A percentile compares a stretch with the other conserved stretches of the same genome.
phyloP scores from a whole-genome alignment of 2,113 vertebrate genomes.

The Axis porcinus region DNA sequence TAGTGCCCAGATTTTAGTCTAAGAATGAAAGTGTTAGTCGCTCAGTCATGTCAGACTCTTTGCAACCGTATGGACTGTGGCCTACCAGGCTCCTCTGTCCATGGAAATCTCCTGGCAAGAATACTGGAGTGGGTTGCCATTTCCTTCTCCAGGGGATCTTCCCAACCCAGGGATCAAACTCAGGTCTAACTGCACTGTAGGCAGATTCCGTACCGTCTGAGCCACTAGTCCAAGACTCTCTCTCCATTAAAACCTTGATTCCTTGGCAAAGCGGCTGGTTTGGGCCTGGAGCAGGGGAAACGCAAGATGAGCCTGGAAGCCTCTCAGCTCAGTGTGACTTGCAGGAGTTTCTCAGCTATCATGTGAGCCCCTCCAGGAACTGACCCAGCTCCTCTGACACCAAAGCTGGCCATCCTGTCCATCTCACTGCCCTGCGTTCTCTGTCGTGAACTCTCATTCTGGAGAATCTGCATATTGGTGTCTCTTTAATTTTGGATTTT shows the following conservation, averaged over 20 bases:
- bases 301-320: fast-evolving
- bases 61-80: neutral
- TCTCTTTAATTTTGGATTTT: neutral
- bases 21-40: neutral
- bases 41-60: neutral
- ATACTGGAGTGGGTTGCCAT: neutral
- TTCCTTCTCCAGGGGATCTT: neutral
- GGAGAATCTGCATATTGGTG: neutral
- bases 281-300: neutral
- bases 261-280: neutral
- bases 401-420: neutral
- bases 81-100: neutral
- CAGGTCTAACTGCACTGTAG: neutral
- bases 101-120: neutral
- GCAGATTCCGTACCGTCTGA: neutral
- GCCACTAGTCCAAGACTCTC: neutral
- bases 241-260: neutral
- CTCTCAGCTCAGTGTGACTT: neutral
- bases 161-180: neutral
- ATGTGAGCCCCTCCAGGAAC: neutral
- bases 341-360: too few relatives aligned
- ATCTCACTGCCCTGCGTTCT: neutral
- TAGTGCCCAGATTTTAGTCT: neutral
- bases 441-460: neutral
- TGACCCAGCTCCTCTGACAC: neutral